phyloP scores from a whole-genome alignment of 2,797 vertebrate species.

The Leuciscus waleckii region DNA sequence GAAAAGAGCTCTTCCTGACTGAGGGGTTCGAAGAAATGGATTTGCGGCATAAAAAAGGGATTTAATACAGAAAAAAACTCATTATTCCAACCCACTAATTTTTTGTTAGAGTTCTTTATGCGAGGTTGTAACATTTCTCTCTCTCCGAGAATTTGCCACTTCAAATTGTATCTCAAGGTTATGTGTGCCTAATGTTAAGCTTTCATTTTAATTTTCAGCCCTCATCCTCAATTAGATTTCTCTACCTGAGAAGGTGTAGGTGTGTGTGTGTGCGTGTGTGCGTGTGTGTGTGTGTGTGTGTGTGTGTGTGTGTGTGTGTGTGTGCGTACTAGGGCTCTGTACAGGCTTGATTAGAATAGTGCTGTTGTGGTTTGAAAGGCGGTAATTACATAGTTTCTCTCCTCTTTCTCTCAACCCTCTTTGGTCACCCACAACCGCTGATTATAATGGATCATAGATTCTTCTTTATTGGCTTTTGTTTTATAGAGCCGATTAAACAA shows the following conservation, averaged over 20 bases:
- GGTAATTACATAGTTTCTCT: constrained; percentile 59
- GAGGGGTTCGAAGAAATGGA: constrained; percentile 52
- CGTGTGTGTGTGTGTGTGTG: constrained; percentile 31
- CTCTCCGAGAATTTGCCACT: constrained; percentile 40
- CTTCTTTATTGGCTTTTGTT: constrained; percentile 70
- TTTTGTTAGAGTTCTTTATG: constrained; percentile 65
- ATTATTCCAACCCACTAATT: constrained; percentile 44
- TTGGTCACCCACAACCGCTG: constrained; percentile 51
- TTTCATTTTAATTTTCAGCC: constrained; percentile 37
- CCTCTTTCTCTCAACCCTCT: constrained; percentile 25
- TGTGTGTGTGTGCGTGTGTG: constrained; percentile 31
- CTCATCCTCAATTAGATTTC: constrained; percentile 45
- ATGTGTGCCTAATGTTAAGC: constrained; percentile 40
- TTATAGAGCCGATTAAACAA: constrained; percentile 94
- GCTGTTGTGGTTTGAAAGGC: constrained; percentile 53
- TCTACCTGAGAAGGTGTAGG: constrained; percentile 41
- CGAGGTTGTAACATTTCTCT: constrained; percentile 34
- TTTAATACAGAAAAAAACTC: constrained; percentile 48
- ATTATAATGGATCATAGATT: constrained; percentile 62
- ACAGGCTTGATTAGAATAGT: constrained; percentile 48
- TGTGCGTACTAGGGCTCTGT: background rate
- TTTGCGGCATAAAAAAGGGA: constrained; percentile 45
- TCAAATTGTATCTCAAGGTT: constrained; percentile 51
- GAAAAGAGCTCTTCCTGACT: constrained; percentile 46
- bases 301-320: constrained; percentile 28